Evolutionary conservation across 2,113 vertebrate genomes (phyloP).

Genomic region (Vanacampus margaritifer): DNA sequence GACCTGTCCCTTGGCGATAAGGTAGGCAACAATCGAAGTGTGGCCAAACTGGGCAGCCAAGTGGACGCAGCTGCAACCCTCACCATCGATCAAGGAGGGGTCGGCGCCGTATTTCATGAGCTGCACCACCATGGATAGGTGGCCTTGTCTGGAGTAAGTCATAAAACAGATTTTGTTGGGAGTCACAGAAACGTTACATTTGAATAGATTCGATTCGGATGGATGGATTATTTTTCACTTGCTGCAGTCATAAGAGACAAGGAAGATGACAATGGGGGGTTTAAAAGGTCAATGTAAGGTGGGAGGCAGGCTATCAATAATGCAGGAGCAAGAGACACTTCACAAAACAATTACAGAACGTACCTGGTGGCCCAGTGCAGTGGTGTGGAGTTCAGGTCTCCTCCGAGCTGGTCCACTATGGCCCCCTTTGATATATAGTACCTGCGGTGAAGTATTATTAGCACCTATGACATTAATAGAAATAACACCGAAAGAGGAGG

Average conservation of each 20-base stretch:
- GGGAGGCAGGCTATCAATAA: neutral
- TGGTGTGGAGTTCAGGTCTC: slow-evolving; percentile 97
- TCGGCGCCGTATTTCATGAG: slow-evolving; percentile 97
- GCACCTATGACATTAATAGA: neutral
- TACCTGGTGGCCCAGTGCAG: slow-evolving; percentile 99
- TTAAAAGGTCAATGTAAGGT: slow-evolving; percentile 33
- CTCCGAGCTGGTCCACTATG: slow-evolving; percentile 96
- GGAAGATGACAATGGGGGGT: neutral
- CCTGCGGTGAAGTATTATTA: slow-evolving; percentile 56
- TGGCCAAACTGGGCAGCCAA: slow-evolving; percentile 98
- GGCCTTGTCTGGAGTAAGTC: slow-evolving; percentile 82
- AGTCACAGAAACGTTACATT: neutral
- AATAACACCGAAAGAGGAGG: neutral
- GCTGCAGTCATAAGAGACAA: slow-evolving; percentile 1
- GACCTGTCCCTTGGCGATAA: slow-evolving; percentile 99
- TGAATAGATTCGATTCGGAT: neutral
- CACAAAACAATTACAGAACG: neutral
- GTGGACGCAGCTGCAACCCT: slow-evolving; percentile 98
- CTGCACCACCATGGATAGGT: slow-evolving; percentile 98
- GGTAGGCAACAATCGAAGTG: slow-evolving; percentile 98
- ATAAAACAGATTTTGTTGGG: neutral
- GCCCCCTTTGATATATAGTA: slow-evolving; percentile 99
- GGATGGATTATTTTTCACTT: too few species aligned
- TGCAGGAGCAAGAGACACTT: neutral
- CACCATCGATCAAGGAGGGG: slow-evolving; percentile 95